Conservation (phyloP, 2,888 invertebrate species). For the Tryphoninae sp. region DNA sequence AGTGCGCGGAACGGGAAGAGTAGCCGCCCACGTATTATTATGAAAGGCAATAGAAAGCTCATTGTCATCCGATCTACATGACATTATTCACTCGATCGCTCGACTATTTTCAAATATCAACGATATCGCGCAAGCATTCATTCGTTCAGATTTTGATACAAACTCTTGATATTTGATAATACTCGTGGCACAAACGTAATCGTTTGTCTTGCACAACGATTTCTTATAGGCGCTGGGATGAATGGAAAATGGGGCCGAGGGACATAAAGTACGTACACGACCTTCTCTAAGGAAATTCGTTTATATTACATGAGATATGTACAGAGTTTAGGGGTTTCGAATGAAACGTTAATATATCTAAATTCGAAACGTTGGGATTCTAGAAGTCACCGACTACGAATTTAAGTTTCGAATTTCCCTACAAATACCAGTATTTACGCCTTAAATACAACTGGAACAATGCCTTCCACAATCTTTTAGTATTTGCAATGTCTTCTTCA, state of each 20-base stretch:
- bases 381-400: not conserved
- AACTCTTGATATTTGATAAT: constrained; percentile 15
- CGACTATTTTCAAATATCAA: not conserved
- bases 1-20: not conserved
- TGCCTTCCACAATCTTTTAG: too few species aligned
- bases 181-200: constrained; percentile 11
- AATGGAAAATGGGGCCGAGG: constrained; percentile 4
- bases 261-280: not conserved
- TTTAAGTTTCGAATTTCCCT: not conserved
- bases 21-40: constrained; percentile 7
- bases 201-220: not conserved
- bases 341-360: not conserved
- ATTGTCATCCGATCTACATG: constrained; percentile 11
- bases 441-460: too few species aligned
- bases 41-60: constrained; percentile 47
- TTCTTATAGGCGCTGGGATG: constrained; percentile 10
- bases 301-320: not conserved
- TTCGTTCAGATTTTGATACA: not conserved
- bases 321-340: not conserved
- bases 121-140: not conserved
- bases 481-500: too few species aligned
- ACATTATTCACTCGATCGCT: not conserved
- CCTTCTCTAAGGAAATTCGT: not conserved
- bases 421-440: too few species aligned
- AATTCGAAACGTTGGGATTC: too few species aligned